Percentiles rank a stretch among this genome's conserved stretches.
Conservation (phyloP, 2,113 vertebrate species). For the Himantopus leucocephalus region DNA sequence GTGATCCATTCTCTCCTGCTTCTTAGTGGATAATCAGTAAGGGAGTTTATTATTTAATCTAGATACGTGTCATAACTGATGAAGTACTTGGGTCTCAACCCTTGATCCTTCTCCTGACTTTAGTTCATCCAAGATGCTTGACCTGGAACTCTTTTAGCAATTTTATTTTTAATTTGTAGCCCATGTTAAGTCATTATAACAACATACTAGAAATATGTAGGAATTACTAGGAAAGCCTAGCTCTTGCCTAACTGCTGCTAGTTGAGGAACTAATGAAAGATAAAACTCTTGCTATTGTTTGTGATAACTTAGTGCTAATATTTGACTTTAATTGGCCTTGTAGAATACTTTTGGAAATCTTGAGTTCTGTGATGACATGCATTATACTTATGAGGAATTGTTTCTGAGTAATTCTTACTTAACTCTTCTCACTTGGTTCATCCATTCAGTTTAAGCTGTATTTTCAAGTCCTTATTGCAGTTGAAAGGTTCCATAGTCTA, state of each 20-base stretch:
- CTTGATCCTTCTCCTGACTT: background rate
- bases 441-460: background rate
- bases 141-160: background rate
- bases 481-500: background rate
- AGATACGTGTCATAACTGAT: background rate
- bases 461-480: background rate
- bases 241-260: background rate
- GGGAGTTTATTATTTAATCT: background rate
- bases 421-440: background rate
- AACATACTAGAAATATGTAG: background rate
- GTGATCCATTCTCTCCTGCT: background rate
- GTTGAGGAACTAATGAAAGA: background rate
- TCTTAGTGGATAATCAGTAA: background rate
- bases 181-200: background rate
- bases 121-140: background rate
- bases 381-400: background rate
- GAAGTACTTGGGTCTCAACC: background rate
- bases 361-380: background rate
- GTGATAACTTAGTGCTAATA: background rate
- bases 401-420: background rate
- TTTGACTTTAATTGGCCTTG: background rate
- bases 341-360: background rate
- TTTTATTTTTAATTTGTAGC: background rate
- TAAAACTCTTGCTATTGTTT: background rate
- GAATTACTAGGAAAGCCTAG: background rate